Percentiles rank a stretch among this genome's conserved stretches.
phyloP scores from a whole-genome alignment of 2,888 invertebrate species.

The Blomia tropicalis region DNA sequence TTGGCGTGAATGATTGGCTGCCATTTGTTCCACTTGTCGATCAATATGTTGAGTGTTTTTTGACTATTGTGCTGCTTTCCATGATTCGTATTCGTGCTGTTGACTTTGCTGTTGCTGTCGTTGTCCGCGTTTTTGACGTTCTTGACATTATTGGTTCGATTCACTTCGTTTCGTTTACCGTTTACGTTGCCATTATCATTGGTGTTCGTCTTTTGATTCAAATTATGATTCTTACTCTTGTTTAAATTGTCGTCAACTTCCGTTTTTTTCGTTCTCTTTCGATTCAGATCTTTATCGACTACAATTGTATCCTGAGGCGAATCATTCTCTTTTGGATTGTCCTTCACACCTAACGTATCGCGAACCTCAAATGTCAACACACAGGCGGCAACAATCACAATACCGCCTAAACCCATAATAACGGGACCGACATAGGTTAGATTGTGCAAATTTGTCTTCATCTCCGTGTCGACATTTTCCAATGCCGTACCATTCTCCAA shows the following conservation, averaged over 20 bases:
- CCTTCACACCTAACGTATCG: conserved; percentile 37
- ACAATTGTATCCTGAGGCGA: background rate
- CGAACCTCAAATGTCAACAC: conserved; percentile 41
- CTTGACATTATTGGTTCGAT: too few relatives aligned
- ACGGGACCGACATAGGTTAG: conserved; percentile 71
- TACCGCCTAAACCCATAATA: conserved; percentile 41
- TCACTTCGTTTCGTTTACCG: too few relatives aligned
- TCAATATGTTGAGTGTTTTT: background rate
- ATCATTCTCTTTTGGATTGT: conserved; percentile 31
- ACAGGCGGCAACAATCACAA: conserved; percentile 41
- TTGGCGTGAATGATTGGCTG: background rate
- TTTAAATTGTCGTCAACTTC: too few relatives aligned
- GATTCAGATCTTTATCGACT: background rate
- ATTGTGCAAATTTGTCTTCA: conserved; percentile 53
- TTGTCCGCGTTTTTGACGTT: conserved; percentile 6
- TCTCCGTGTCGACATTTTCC: conserved; percentile 32
- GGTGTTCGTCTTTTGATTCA: too few relatives aligned
- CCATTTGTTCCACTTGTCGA: background rate
- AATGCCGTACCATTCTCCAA: conserved; percentile 31
- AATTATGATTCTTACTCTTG: too few relatives aligned
- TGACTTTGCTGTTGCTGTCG: background rate
- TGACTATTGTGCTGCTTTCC: background rate
- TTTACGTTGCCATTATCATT: too few relatives aligned
- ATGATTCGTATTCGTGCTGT: background rate
- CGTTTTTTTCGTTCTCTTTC: background rate